Percentiles rank a stretch among this genome's conserved stretches.
Evolutionary conservation across 2,888 invertebrate genomes (phyloP).

Genomic region (Andrena camellia): DNA sequence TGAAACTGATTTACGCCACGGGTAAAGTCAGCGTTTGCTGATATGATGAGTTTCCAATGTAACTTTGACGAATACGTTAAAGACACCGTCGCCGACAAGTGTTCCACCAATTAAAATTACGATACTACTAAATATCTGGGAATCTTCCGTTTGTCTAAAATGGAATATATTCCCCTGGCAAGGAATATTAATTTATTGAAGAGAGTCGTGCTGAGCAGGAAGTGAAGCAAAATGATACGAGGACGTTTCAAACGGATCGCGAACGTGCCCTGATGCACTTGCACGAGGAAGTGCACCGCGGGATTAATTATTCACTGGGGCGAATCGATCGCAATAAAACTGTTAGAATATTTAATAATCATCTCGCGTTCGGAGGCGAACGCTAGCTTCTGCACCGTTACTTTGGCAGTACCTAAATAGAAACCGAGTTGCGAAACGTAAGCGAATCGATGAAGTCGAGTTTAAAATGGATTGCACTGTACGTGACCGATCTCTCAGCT

Average conservation of each 20-base stretch:
- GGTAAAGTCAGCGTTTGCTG: conserved; percentile 17
- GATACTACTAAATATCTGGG: neutral
- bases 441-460: conserved; percentile 4
- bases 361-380: conserved; percentile 28
- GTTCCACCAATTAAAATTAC: neutral
- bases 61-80: neutral
- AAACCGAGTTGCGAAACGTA: conserved; percentile 19
- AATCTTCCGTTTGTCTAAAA: neutral
- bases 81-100: neutral
- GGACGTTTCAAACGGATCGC: conserved; percentile 42
- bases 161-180: neutral
- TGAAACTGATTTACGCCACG: conserved; percentile 16
- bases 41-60: conserved; percentile 1
- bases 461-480: conserved; percentile 3
- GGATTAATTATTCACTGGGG: conserved; percentile 49
- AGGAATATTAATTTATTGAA: neutral
- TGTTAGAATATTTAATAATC: conserved; percentile 58
- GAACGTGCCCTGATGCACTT: conserved; percentile 40
- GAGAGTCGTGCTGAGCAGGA: neutral
- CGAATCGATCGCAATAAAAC: conserved; percentile 51
- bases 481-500: neutral
- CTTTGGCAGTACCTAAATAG: neutral
- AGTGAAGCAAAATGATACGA: conserved; percentile 38
- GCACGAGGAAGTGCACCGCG: conserved; percentile 56
- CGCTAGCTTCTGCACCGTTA: conserved; percentile 35